Conservation (phyloP, 2,888 invertebrate species). For the Rhamnusium bicolor region DNA sequence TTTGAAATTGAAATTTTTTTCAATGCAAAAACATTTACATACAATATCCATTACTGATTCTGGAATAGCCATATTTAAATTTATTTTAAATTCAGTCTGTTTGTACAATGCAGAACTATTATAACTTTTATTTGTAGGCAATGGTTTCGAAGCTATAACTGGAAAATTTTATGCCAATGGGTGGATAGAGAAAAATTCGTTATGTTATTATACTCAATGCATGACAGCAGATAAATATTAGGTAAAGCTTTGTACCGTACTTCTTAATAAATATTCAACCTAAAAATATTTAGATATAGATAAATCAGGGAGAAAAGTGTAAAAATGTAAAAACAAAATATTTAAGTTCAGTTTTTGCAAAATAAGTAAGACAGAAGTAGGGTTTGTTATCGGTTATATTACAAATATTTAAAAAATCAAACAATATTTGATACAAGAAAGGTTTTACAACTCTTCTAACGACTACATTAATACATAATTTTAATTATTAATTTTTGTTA, state of each 20-base stretch:
- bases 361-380: too few relatives aligned
- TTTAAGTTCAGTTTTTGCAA: too few relatives aligned
- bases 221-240: background rate
- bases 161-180: background rate
- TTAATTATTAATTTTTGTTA: too few relatives aligned
- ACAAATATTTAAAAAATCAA: too few relatives aligned
- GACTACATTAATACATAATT: too few relatives aligned
- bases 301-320: too few relatives aligned
- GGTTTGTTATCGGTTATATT: too few relatives aligned
- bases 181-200: background rate
- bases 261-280: too few relatives aligned
- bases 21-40: slow-evolving; percentile 10
- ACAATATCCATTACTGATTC: slow-evolving; percentile 11
- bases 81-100: slow-evolving; percentile 5
- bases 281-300: too few relatives aligned
- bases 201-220: background rate
- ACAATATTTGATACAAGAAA: too few relatives aligned
- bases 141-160: background rate
- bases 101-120: background rate
- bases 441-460: too few relatives aligned
- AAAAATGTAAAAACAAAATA: too few relatives aligned
- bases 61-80: slow-evolving; percentile 15
- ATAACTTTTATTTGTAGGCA: background rate
- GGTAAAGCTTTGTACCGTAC: background rate
- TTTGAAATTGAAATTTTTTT: slow-evolving; percentile 5